Evolutionary conservation across 2,888 invertebrate species (phyloP), one percentile per base, ranked within the genome.

Genomic region (Eutolmus rufibarbis): DNA sequence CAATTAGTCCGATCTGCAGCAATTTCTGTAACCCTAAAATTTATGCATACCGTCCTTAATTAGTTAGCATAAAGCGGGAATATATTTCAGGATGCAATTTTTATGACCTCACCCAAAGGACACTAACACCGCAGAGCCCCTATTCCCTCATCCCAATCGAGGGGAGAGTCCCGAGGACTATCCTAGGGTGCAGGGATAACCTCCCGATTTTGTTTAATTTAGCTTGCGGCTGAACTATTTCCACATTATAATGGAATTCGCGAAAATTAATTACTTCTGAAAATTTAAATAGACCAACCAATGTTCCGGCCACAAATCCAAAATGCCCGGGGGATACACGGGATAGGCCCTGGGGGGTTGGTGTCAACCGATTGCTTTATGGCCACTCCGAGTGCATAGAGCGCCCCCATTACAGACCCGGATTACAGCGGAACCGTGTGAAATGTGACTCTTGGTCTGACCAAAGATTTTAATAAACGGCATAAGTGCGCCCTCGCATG

Each of bases 201-300:
- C 82, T 66, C 40, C 82, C 14, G 56, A 82, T 66, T 57, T 82
- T 56, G 82, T 82, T 82, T 82, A 82, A 82, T 82, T 82, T 82
- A 82, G 82, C 82, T 66, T 57, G 82, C 51, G 82, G 82, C 56
- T 51, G 34, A 56, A 66, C 82, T 82, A 82, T 82, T 82, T 66
- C 82, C 82, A 82, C 82, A 66, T 57, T 82, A 82, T 82, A 82
- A 82, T 82, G 82, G 82, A 82, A 82, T 82, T 57, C 82, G 37
- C 37, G 82, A 51, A 37, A 82, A 82, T 82, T 82, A 82, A 82
- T 82, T 82, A 82, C 82, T 82, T 82, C 82, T 82, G 82, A 57
- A 82, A 82, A 82, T 82, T 82, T 82, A 82, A 82, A 82, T 82
- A 82, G 82, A 66, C 82, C 82, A 66, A 66, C 82, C 56, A 19